Conservation (phyloP, 2,888 invertebrate genomes). For the Andrena bucephala region DNA sequence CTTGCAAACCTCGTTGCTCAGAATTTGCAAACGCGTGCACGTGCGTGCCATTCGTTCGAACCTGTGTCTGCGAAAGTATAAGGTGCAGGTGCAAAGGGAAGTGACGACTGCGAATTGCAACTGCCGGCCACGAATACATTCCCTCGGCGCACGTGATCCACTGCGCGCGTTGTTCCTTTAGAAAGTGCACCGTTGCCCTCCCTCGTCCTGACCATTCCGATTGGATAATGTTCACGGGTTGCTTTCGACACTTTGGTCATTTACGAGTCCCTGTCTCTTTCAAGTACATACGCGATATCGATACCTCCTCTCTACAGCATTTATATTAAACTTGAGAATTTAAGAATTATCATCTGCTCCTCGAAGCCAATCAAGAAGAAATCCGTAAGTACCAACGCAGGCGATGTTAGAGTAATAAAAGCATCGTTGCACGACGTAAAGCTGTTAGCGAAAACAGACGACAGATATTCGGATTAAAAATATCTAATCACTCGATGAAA, state of each 20-base stretch:
- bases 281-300: not conserved
- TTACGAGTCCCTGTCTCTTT: not conserved
- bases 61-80: conserved; percentile 55
- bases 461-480: not conserved
- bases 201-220: conserved; percentile 13
- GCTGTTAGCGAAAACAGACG: no score
- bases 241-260: conserved; percentile 11
- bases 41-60: conserved; percentile 71
- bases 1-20: conserved; percentile 61
- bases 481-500: not conserved
- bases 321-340: not conserved
- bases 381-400: no score
- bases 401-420: no score
- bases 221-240: conserved; percentile 15
- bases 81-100: conserved; percentile 64
- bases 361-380: no score
- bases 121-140: conserved; percentile 55
- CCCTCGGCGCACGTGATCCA: conserved; percentile 56
- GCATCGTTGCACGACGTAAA: no score
- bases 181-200: conserved; percentile 19
- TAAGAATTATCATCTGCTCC: not conserved
- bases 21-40: conserved; percentile 69
- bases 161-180: conserved; percentile 26
- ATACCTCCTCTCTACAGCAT: not conserved
- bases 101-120: conserved; percentile 62